Conservation (phyloP, 2,113 vertebrate genomes). For the Oostethus manadensis region DNA sequence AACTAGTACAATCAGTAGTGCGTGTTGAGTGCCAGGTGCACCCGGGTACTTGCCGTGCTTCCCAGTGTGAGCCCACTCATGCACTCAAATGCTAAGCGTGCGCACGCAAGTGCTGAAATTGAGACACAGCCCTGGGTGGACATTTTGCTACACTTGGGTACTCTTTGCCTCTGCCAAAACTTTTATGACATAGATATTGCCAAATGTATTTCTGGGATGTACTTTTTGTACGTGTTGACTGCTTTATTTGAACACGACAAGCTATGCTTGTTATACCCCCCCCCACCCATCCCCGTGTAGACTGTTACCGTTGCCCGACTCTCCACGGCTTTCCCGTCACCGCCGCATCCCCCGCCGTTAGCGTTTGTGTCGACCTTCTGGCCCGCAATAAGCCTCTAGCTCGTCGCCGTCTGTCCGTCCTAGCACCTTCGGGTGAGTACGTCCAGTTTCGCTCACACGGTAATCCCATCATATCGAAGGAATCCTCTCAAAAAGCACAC, state of each 20-base stretch:
- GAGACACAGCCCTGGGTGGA: constrained; percentile 23
- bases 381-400: constrained; percentile 28
- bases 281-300: constrained; percentile 28
- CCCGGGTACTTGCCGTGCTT: too few relatives aligned
- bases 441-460: not conserved
- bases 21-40: too few relatives aligned
- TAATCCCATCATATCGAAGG: not conserved
- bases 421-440: constrained; percentile 39
- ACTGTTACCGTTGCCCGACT: constrained; percentile 58
- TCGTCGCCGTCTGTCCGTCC: constrained; percentile 27
- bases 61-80: too few relatives aligned
- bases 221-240: constrained; percentile 64
- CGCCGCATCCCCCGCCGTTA: constrained; percentile 1
- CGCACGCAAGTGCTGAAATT: too few relatives aligned
- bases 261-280: constrained; percentile 40
- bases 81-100: too few relatives aligned
- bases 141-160: constrained; percentile 52
- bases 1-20: too few relatives aligned
- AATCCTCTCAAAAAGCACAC: constrained; percentile 20
- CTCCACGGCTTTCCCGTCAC: constrained; percentile 41
- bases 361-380: constrained; percentile 1
- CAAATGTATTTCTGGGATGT: constrained; percentile 70
- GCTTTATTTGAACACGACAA: constrained; percentile 52
- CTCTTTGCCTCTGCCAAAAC: too few relatives aligned
- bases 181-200: too few relatives aligned